phyloP scores from a whole-genome alignment of 2,113 vertebrate species.

The Mystacornis crossleyi region DNA sequence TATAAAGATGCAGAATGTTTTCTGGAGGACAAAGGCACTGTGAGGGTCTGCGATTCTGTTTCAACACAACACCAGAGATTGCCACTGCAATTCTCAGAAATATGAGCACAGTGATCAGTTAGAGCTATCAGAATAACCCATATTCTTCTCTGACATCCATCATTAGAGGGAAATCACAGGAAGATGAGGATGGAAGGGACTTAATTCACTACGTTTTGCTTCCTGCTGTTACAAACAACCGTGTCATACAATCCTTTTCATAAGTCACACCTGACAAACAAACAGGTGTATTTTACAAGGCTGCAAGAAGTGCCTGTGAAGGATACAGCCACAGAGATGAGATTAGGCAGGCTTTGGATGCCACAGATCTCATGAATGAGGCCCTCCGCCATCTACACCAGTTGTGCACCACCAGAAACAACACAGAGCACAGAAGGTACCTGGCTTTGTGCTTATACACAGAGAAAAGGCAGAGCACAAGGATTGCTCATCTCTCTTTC shows the following conservation, averaged over 20 bases:
- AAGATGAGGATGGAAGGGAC: not conserved
- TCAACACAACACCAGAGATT: not conserved
- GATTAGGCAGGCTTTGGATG: not conserved
- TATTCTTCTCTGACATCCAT: not conserved
- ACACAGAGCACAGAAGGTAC: not conserved
- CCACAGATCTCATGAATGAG: not conserved
- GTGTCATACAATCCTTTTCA: not conserved
- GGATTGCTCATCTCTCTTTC: not conserved
- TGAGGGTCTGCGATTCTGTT: not conserved
- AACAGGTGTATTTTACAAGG: not conserved
- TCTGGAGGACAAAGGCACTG: not conserved
- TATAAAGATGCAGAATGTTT: not conserved
- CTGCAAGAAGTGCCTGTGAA: not conserved
- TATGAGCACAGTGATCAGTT: not conserved
- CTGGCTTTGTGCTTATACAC: not conserved
- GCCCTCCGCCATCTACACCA: not conserved
- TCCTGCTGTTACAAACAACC: not conserved
- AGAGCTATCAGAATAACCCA: not conserved
- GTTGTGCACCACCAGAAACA: not conserved
- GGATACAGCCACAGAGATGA: not conserved
- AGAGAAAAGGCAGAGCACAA: not conserved
- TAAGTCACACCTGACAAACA: not conserved
- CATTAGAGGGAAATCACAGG: conserved; percentile 2
- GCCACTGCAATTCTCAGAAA: not conserved
- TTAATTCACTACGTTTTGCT: not conserved